phyloP scores from a whole-genome alignment of 1,140 invertebrate genomes.

The Psix sp. region DNA sequence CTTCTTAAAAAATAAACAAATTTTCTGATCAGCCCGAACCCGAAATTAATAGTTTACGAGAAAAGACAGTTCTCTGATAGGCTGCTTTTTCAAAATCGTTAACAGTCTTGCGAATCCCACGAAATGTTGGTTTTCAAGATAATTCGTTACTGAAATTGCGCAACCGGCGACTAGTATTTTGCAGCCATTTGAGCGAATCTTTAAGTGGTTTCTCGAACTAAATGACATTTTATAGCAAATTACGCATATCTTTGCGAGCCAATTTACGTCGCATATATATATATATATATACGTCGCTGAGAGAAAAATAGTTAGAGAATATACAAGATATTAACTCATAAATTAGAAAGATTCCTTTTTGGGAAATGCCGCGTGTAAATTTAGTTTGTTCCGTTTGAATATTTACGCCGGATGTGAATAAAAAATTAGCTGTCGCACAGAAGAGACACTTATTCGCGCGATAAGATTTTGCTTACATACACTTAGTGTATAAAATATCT shows the following conservation, averaged over 20 bases:
- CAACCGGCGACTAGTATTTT: slow-evolving; percentile 11
- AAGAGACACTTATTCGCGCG: slow-evolving; percentile 17
- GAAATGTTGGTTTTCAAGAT: slow-evolving; percentile 23
- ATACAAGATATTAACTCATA: slow-evolving; percentile 25
- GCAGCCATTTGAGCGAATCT: slow-evolving; percentile 10
- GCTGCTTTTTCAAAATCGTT: slow-evolving; percentile 24
- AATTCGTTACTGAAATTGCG: slow-evolving; percentile 26
- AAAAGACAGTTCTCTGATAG: slow-evolving; percentile 23
- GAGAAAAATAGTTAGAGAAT: neutral
- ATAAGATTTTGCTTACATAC: slow-evolving; percentile 30
- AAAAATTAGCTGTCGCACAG: neutral
- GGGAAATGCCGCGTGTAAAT: no score
- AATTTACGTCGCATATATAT: slow-evolving; percentile 19
- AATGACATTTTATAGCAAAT: slow-evolving; percentile 45
- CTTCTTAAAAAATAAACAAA: slow-evolving; percentile 21
- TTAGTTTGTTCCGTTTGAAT: no score
- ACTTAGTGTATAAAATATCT: slow-evolving; percentile 27
- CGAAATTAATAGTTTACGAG: slow-evolving; percentile 15
- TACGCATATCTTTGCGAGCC: slow-evolving; percentile 26
- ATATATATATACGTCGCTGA: slow-evolving; percentile 14
- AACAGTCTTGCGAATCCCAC: slow-evolving; percentile 5
- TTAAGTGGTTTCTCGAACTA: slow-evolving; percentile 25
- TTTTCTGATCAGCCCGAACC: slow-evolving; percentile 15
- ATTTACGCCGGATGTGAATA: no score
- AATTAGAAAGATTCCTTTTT: slow-evolving; percentile 16